Base-by-base conservation (phyloP, 2,113 vertebrate genomes). In the Oreotragus oreotragus region DNA sequence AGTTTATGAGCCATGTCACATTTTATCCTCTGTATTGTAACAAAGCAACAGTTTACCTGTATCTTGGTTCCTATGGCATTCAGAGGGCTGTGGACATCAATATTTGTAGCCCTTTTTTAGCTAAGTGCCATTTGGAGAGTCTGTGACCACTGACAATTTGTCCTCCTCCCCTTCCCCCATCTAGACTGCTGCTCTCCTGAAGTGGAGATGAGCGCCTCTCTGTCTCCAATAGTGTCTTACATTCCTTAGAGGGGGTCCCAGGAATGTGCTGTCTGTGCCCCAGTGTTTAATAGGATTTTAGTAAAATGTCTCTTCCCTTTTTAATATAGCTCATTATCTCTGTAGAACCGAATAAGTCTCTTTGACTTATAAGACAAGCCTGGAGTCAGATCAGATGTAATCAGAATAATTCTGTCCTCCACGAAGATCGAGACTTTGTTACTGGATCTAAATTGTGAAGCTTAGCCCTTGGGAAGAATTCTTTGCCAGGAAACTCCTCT, bases 221-320 rank as follows among this genome's bases (percentile, higher is more conserved):
- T 86, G 11, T 70, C 15, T 2, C 19, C 62, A 6, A 17, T 43
- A 49, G 73, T 28, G 17, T n/a, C 58, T 80, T 76, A 4, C 8
- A 33, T 6, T 70, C n/a, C 77, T 36, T n/a, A 57, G 27, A 58
- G 3, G 2, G 58, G 30, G 7, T 33, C 8, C 2, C 25, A 80
- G 15, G 8, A 84, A 4, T 3, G 0, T 10, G 23, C 33, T 80
- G 13, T 84, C 8, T 7, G 0, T 12, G 36, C 36, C 76, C 19
- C 33, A 51, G 12, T 76, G 28, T 57, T 79, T 43, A 51, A 55
- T 17, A 73, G 12, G 77, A 30, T 16, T 90, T 84, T 80, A 66
- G 39, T 51, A 85, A 94, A 92, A 58, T 36, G 16, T 70, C 12
- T 33, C 51, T 70, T 92, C 88, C 27, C 62, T 88, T 97, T 84